These are phyloP conservation scores for Halictus quadricinctus DNA, from an alignment of 2,888 invertebrate species.

Conservation along the genomic window DNA sequence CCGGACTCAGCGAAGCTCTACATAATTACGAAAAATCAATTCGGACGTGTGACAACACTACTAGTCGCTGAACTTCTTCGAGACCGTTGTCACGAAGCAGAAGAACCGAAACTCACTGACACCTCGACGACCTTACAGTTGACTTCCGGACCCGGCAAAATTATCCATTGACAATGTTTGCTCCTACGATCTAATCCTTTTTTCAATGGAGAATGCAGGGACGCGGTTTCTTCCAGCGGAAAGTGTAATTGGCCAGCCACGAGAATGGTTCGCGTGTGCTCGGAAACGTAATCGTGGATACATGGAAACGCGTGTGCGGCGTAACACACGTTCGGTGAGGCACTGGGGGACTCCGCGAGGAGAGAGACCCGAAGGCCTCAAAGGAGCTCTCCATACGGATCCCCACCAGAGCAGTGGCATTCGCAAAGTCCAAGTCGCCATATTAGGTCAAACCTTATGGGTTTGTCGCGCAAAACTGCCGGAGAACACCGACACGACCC, in stretches of 20 bases:
- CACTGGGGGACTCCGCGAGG: constrained; percentile 76
- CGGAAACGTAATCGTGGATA: constrained; percentile 57
- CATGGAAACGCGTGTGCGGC: constrained; percentile 72
- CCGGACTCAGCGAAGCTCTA: background rate
- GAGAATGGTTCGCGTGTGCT: constrained; percentile 15
- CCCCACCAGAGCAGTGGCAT: constrained; percentile 74
- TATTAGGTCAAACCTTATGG: constrained; percentile 82
- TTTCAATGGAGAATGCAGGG: background rate
- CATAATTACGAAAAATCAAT: background rate
- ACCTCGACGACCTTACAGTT: background rate
- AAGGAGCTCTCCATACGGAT: constrained; percentile 73
- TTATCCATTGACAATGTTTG: background rate
- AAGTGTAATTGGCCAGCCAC: background rate
- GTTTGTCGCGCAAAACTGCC: constrained; percentile 76
- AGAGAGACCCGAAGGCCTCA: constrained; percentile 74
- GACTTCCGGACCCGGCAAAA: background rate
- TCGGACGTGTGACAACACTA: background rate
- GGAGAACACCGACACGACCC: constrained; percentile 61
- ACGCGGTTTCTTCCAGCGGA: background rate
- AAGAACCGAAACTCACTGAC: background rate
- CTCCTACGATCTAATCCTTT: background rate
- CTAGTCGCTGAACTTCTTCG: background rate
- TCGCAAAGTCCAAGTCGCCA: constrained; percentile 76
- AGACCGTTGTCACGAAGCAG: background rate
- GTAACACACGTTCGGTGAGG: constrained; percentile 79